Evolutionary conservation across 2,797 vertebrate genomes (phyloP).

Genomic region (Neomorphus geoffroyi): DNA sequence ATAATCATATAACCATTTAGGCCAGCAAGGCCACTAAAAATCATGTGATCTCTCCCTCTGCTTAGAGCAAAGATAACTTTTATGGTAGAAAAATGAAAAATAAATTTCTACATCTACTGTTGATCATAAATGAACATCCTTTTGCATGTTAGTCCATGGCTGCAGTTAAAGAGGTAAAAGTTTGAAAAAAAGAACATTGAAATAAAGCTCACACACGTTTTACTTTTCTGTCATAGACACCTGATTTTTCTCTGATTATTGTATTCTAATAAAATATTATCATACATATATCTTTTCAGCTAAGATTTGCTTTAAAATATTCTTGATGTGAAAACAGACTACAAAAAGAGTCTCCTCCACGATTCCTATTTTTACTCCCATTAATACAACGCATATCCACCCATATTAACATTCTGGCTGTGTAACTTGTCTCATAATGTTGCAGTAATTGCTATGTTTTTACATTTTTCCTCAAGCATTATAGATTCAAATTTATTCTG

Average conservation of each 20-base stretch:
- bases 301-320: background rate
- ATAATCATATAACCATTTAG: background rate
- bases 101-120: background rate
- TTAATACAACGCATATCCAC: background rate
- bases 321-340: background rate
- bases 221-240: background rate
- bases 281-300: background rate
- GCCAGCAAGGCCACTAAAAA: background rate
- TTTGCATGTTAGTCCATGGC: background rate
- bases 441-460: slow-evolving; percentile 20
- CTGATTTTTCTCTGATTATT: background rate
- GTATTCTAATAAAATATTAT: background rate
- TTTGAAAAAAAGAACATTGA: background rate
- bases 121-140: background rate
- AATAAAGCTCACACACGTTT: background rate
- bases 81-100: background rate
- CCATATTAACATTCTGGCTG: background rate
- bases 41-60: background rate
- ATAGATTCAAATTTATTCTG: slow-evolving; percentile 31
- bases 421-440: background rate
- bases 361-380: background rate
- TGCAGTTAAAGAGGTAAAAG: background rate
- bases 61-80: background rate
- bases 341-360: background rate
- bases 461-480: background rate